These are phyloP conservation scores for Calephelis virginiensis DNA, from an alignment of 1,140 invertebrate genomes.

Conservation along the genomic window DNA sequence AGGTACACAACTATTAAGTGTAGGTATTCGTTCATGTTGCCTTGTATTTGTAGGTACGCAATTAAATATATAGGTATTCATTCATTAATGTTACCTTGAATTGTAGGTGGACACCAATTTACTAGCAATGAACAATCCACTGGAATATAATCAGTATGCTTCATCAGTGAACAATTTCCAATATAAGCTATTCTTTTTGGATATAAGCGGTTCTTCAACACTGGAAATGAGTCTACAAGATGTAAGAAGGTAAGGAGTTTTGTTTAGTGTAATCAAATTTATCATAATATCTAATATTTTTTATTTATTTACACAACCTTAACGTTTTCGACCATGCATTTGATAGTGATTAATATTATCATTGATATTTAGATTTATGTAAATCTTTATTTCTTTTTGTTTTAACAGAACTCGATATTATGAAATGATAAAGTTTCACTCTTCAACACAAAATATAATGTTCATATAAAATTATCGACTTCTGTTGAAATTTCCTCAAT, in stretches of 20 bases:
- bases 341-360: neutral
- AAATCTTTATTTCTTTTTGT: no score
- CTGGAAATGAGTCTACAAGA: slow-evolving; percentile 85
- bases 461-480: no score
- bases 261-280: neutral
- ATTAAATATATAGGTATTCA: no score
- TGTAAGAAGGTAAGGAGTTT: slow-evolving; percentile 80
- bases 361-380: neutral
- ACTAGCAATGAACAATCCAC: slow-evolving; percentile 50
- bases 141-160: slow-evolving; percentile 47
- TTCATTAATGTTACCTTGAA: neutral
- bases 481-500: no score
- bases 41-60: no score
- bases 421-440: no score
- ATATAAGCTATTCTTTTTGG: slow-evolving; percentile 87
- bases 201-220: slow-evolving; percentile 87
- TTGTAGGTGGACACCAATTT: slow-evolving; percentile 77
- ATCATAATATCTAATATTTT: neutral
- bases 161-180: slow-evolving; percentile 85
- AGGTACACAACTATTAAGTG: no score
- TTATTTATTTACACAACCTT: slow-evolving; percentile 36
- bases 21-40: no score
- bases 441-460: no score
- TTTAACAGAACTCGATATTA: no score
- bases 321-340: slow-evolving; percentile 26